These are phyloP conservation scores for Rhagonycha fulva DNA, from an alignment of 2,888 invertebrate genomes.

Conservation along the genomic window DNA sequence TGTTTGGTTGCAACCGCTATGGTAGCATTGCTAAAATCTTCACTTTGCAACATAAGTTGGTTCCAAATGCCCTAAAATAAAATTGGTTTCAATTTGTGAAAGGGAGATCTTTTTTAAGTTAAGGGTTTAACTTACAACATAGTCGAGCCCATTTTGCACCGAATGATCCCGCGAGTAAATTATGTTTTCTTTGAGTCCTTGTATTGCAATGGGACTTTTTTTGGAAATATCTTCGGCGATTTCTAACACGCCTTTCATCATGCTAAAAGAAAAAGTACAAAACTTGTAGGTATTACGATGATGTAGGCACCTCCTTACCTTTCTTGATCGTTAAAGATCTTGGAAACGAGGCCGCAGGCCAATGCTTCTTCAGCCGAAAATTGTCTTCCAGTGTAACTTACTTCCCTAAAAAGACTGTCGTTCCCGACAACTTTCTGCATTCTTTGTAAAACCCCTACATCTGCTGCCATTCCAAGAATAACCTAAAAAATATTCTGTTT, in stretches of 20 bases:
- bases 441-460: constrained; percentile 92
- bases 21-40: background rate
- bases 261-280: constrained; percentile 53
- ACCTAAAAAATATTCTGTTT: constrained; percentile 49
- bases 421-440: constrained; percentile 90
- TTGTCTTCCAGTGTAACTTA: constrained; percentile 85
- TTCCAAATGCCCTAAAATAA: background rate
- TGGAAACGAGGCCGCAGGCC: constrained; percentile 81
- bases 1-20: background rate
- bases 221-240: constrained; percentile 79
- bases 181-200: constrained; percentile 83
- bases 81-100: background rate
- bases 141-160: constrained; percentile 85
- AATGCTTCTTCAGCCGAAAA: constrained; percentile 81
- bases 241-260: constrained; percentile 73
- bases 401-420: constrained; percentile 83
- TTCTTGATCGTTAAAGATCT: constrained; percentile 70
- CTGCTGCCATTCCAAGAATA: constrained; percentile 88
- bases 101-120: no score
- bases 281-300: background rate
- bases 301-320: constrained; percentile 59
- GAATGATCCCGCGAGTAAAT: constrained; percentile 88
- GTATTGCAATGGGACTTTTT: constrained; percentile 94
- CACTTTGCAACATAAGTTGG: background rate
- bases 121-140: constrained; percentile 72